Conservation (phyloP, 2,797 vertebrate genomes). For the Syngnathus acus region DNA sequence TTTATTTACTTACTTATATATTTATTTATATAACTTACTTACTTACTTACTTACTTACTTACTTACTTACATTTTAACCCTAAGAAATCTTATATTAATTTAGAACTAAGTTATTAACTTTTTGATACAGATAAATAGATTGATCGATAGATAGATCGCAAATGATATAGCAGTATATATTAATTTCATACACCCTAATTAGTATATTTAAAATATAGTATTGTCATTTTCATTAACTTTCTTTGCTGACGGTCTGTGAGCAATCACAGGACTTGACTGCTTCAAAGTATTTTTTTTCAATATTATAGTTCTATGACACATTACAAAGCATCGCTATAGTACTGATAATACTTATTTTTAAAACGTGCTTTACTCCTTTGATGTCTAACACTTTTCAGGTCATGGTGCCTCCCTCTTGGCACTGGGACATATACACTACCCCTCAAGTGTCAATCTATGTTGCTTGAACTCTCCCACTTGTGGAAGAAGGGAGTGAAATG, state of each 20-base stretch:
- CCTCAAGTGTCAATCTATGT: constrained; percentile 46
- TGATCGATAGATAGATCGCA: neutral
- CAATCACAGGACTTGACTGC: neutral
- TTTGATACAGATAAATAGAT: neutral
- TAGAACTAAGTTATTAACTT: neutral
- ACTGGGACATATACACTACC: constrained; percentile 34
- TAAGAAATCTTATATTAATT: neutral
- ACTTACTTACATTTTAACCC: neutral
- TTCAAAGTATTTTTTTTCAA: neutral
- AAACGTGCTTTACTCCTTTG: constrained; percentile 20
- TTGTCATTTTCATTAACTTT: neutral
- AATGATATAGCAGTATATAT: neutral
- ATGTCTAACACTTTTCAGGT: constrained; percentile 42
- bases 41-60: neutral
- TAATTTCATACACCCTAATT: too few species aligned
- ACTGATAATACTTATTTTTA: constrained; percentile 3
- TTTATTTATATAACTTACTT: too few species aligned
- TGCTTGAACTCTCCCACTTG: constrained; percentile 23
- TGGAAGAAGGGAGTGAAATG: constrained; percentile 2
- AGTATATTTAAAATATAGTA: neutral
- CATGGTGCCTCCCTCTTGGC: constrained; percentile 45
- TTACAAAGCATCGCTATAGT: neutral
- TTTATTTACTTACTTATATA: too few species aligned
- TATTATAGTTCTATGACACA: neutral
- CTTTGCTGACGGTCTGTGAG: neutral